A percentile compares a stretch with the other conserved stretches of the same genome.
Conservation (phyloP, 2,113 vertebrate species). For the Hoplias malabaricus region DNA sequence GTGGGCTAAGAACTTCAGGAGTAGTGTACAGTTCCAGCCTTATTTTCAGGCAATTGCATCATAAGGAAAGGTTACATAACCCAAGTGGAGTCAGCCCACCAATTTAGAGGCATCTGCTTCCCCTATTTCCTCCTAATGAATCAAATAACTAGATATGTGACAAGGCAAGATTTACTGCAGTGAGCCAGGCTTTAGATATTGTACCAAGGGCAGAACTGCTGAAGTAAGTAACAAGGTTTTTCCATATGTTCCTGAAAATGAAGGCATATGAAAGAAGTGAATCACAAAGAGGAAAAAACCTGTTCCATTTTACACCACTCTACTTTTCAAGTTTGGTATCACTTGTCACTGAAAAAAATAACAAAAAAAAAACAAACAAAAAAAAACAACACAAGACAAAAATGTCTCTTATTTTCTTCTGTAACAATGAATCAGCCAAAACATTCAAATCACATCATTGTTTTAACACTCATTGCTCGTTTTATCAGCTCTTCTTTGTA, state of each 20-base stretch:
- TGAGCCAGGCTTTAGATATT: background rate
- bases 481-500: no score
- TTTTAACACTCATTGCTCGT: no score
- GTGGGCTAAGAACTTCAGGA: background rate
- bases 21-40: background rate
- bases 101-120: background rate
- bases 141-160: background rate
- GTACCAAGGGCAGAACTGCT: background rate
- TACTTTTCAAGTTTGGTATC: no score
- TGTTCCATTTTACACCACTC: no score
- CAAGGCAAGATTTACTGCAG: background rate
- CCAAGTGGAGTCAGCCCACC: background rate
- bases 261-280: background rate
- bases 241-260: background rate
- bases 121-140: background rate
- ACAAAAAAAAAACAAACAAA: no score
- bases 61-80: background rate
- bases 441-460: no score
- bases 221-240: no score
- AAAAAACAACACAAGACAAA: no score
- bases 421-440: no score
- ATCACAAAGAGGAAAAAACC: no score
- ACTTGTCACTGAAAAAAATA: no score
- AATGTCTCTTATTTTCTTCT: no score
- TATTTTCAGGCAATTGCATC: background rate